phyloP scores from a whole-genome alignment of 2,113 vertebrate genomes.

The Dromas ardeola region DNA sequence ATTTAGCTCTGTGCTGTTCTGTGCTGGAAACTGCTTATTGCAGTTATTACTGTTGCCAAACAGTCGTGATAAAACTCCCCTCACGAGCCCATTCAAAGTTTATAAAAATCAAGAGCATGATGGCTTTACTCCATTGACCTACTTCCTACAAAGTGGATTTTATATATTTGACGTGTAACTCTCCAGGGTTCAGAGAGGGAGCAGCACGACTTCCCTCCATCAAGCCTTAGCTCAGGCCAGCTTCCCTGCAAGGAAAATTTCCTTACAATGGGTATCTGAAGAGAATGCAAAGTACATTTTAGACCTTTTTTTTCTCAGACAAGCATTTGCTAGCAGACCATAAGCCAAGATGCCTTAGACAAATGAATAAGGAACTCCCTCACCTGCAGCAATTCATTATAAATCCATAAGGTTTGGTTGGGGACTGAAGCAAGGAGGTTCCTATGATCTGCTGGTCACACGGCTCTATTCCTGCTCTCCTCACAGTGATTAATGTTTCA shows the following conservation, averaged over 20 bases:
- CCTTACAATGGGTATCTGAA: background rate
- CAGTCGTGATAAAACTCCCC: background rate
- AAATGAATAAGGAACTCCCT: background rate
- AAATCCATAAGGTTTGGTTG: background rate
- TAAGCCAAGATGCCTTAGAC: background rate
- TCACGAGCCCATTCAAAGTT: background rate
- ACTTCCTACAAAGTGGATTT: background rate
- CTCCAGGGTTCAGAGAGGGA: background rate
- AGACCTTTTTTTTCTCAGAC: background rate
- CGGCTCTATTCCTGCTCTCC: background rate
- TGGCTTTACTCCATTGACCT: background rate
- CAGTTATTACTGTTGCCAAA: background rate
- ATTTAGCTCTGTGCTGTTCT: background rate
- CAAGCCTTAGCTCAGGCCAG: background rate
- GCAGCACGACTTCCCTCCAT: background rate
- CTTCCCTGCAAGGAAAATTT: background rate
- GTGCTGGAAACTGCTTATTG: background rate
- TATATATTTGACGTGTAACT: background rate
- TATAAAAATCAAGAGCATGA: background rate
- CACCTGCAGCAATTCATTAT: background rate
- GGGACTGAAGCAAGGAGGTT: background rate
- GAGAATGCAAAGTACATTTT: background rate
- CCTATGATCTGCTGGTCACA: background rate
- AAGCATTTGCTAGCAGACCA: background rate
- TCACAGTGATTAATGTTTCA: background rate